These are phyloP conservation scores for Mirza zaza DNA, from an alignment of 2,113 vertebrate species.

Conservation along the genomic window DNA sequence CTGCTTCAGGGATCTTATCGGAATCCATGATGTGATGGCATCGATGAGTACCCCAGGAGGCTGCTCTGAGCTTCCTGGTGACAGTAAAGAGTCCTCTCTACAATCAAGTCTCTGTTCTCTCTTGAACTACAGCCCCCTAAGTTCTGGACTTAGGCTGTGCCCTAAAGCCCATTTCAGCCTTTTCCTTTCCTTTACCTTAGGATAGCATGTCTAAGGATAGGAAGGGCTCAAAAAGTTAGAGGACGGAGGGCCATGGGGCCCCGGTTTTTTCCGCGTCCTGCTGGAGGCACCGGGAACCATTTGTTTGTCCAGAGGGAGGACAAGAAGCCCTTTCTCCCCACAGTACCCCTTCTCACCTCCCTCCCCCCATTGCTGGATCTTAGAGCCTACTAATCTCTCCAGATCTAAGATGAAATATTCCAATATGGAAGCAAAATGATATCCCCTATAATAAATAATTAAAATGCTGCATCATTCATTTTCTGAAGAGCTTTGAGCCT, in stretches of 20 bases:
- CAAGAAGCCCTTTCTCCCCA: constrained; percentile 75
- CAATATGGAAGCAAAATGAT: constrained; percentile 75
- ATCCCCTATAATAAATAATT: constrained; percentile 61
- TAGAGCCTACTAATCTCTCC: neutral
- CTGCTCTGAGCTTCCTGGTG: neutral
- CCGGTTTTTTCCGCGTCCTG: neutral
- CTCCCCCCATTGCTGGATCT: neutral
- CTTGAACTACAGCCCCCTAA: neutral
- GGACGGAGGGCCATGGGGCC: neutral
- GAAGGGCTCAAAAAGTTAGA: constrained; percentile 66
- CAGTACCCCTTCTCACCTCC: neutral
- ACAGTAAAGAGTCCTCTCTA: neutral
- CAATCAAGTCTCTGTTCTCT: neutral
- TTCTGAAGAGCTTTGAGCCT: constrained; percentile 54
- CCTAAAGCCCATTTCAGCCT: neutral
- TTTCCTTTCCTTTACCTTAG: neutral
- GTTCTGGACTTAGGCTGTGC: neutral
- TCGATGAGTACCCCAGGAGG: neutral
- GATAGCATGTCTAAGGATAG: neutral
- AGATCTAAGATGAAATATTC: constrained; percentile 62
- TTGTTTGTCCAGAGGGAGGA: constrained; percentile 58
- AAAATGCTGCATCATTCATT: constrained; percentile 80
- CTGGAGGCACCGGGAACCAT: constrained; percentile 25
- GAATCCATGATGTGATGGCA: neutral
- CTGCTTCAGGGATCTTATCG: neutral